Percentiles rank a stretch among this genome's conserved stretches.
Conservation (phyloP, 2,797 vertebrate genomes). For the Micrastur ruficollis region DNA sequence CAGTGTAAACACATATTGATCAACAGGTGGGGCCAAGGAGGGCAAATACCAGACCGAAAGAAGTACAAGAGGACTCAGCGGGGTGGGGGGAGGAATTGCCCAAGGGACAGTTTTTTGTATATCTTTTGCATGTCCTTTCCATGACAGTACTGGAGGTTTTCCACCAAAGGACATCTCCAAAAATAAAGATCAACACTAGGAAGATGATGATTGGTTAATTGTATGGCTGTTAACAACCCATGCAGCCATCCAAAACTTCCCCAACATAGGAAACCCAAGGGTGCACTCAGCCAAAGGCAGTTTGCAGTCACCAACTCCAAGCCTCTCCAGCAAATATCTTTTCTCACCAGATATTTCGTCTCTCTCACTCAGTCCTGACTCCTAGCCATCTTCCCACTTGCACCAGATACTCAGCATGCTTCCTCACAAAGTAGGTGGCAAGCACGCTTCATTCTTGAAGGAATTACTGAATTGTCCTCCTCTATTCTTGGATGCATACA, state of each 20-base stretch:
- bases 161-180: background rate
- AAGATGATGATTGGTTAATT: background rate
- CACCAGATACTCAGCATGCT: background rate
- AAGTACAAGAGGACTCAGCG: background rate
- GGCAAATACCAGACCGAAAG: background rate
- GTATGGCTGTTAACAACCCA: background rate
- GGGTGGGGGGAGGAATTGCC: background rate
- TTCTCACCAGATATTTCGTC: background rate
- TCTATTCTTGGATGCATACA: background rate
- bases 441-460: background rate
- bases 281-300: background rate
- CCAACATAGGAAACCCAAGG: background rate
- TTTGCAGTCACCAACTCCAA: background rate
- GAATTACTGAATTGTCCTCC: background rate
- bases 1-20: background rate
- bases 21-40: background rate
- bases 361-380: background rate
- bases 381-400: background rate
- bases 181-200: background rate
- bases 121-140: background rate
- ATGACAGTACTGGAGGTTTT: background rate
- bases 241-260: background rate
- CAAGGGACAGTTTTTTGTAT: background rate
- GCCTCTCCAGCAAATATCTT: background rate
- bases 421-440: background rate